Percentiles rank a stretch among this genome's conserved stretches.
Evolutionary conservation across 2,797 vertebrate genomes (phyloP).

Genomic region (Mastacembelus armatus): DNA sequence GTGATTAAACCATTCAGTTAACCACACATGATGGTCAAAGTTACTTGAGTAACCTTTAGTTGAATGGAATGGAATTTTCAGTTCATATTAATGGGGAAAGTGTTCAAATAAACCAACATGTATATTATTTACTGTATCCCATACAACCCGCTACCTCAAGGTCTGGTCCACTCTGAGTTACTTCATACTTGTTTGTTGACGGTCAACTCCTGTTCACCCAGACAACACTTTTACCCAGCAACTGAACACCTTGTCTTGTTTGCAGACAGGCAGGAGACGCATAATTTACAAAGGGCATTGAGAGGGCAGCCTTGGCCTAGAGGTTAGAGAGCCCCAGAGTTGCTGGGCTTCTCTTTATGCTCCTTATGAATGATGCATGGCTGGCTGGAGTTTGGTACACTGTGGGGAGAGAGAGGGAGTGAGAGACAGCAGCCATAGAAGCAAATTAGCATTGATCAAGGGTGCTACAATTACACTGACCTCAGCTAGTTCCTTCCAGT

Average conservation of each 20-base stretch:
- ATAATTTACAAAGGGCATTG: slow-evolving; percentile 61
- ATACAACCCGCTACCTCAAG: slow-evolving; percentile 4
- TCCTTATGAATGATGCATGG: slow-evolving; percentile 79
- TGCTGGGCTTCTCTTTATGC: slow-evolving; percentile 66
- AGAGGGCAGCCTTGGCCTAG: slow-evolving; percentile 57
- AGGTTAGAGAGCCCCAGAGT: slow-evolving; percentile 63
- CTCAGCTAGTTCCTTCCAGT: slow-evolving; percentile 70
- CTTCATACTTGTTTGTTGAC: slow-evolving; percentile 17
- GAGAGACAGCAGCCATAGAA: slow-evolving; percentile 58
- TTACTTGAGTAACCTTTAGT: slow-evolving; percentile 26
- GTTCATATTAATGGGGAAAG: slow-evolving; percentile 20
- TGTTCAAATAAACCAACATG: slow-evolving; percentile 22
- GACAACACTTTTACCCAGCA: slow-evolving; percentile 31
- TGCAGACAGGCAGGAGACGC: slow-evolving; percentile 42
- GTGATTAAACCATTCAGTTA: slow-evolving; percentile 18
- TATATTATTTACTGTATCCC: slow-evolving; percentile 36
- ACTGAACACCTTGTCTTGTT: slow-evolving; percentile 53
- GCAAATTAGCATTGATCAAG: slow-evolving; percentile 82
- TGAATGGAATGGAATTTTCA: slow-evolving; percentile 18
- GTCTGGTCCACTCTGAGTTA: neutral
- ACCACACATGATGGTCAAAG: slow-evolving; percentile 20
- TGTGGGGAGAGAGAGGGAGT: slow-evolving; percentile 35
- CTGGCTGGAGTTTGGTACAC: slow-evolving; percentile 41
- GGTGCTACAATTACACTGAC: slow-evolving; percentile 76
- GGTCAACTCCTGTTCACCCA: slow-evolving; percentile 17